Evolutionary conservation across 1,140 invertebrate genomes (phyloP).

Genomic region (Eciton burchellii): DNA sequence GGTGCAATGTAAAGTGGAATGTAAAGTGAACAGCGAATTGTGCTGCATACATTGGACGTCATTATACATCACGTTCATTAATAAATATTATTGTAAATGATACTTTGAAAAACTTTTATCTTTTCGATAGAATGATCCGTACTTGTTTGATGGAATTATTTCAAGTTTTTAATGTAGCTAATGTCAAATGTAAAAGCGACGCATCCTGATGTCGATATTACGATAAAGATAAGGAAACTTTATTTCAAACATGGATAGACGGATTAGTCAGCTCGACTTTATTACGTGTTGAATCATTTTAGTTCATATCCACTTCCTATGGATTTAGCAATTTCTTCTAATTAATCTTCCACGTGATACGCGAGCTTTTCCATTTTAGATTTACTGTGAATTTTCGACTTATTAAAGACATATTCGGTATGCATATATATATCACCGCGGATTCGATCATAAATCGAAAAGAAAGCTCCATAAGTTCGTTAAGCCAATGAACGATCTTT

Average conservation of each 20-base stretch:
- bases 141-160: background rate
- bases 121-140: background rate
- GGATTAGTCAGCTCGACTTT: slow-evolving; percentile 17
- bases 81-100: background rate
- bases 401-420: slow-evolving; percentile 16
- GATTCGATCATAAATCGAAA: slow-evolving; percentile 23
- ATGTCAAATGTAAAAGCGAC: background rate
- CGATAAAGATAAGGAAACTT: background rate
- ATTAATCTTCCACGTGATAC: slow-evolving; percentile 13
- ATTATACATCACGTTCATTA: no score
- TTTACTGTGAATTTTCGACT: slow-evolving; percentile 63
- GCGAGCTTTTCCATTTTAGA: slow-evolving; percentile 21
- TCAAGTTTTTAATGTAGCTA: background rate
- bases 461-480: background rate
- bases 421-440: slow-evolving; percentile 31
- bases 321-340: slow-evolving; percentile 7
- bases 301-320: slow-evolving; percentile 17
- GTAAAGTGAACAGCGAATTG: background rate
- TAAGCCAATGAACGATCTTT: slow-evolving; percentile 41
- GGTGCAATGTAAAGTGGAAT: background rate
- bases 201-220: background rate
- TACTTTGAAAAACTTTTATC: slow-evolving; percentile 11
- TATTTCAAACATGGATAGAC: slow-evolving; percentile 8
- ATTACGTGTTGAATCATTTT: slow-evolving; percentile 39
- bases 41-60: background rate